These are phyloP conservation scores for Tanypteryx hageni DNA, from an alignment of 2,888 invertebrate genomes.

Conservation along the genomic window DNA sequence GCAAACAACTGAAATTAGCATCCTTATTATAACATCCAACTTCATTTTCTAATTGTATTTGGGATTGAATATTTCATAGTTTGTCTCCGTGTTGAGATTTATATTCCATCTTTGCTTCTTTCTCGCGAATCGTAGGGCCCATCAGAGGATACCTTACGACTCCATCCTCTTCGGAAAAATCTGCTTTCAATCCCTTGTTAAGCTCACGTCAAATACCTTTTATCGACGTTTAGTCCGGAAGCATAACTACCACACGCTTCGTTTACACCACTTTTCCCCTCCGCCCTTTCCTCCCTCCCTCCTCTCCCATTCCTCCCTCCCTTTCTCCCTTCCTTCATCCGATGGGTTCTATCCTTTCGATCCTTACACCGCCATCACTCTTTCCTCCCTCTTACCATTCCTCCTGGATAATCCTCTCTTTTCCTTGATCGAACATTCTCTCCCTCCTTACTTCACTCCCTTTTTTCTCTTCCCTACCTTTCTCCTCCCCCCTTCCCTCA, in stretches of 20 bases:
- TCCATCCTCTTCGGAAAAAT: conserved; percentile 2
- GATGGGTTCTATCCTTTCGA: background rate
- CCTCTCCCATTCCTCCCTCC: background rate
- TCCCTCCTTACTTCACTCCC: background rate
- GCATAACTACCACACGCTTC: background rate
- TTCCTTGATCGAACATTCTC: conserved; percentile 30
- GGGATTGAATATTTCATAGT: no score
- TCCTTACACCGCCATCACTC: background rate
- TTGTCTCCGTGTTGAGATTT: no score
- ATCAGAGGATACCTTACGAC: background rate
- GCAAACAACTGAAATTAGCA: no score
- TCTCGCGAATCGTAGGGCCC: background rate
- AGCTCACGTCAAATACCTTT: conserved; percentile 5
- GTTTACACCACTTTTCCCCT: background rate
- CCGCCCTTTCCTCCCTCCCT: background rate
- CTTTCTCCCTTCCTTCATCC: background rate
- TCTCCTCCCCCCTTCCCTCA: no score
- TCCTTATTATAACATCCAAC: no score
- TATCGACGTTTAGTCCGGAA: background rate
- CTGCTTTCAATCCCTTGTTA: background rate
- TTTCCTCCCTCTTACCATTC: background rate
- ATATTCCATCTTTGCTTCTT: no score
- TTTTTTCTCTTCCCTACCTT: no score
- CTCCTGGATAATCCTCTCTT: background rate
- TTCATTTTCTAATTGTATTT: no score